These are phyloP conservation scores for Eupithecia inturbata DNA, from an alignment of 2,888 invertebrate species.

Conservation along the genomic window DNA sequence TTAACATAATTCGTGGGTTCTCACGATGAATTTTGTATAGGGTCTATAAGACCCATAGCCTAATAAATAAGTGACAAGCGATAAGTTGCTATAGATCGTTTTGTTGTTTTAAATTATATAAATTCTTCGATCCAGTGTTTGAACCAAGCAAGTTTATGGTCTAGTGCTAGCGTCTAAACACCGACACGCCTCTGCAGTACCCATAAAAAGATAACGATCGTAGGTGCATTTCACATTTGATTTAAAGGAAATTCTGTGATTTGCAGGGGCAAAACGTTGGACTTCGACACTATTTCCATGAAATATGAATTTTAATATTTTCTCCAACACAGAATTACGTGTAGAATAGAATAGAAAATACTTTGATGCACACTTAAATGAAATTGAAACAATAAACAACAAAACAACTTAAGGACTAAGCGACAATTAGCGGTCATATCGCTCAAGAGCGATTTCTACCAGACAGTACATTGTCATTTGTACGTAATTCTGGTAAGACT, in stretches of 20 bases:
- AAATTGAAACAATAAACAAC: background rate
- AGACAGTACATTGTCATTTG: background rate
- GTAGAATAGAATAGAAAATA: too few species aligned
- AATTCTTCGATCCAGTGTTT: slow-evolving; percentile 23
- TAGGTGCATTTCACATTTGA: slow-evolving; percentile 37
- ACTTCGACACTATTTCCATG: background rate
- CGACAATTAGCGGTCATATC: too few species aligned
- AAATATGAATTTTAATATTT: background rate
- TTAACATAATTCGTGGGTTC: background rate
- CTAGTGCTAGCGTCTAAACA: slow-evolving; percentile 36
- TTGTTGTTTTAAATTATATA: background rate
- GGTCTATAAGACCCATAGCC: background rate
- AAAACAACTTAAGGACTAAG: background rate
- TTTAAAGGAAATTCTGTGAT: slow-evolving; percentile 36
- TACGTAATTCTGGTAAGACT: background rate
- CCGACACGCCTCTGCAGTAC: slow-evolving; percentile 39
- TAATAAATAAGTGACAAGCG: slow-evolving; percentile 4
- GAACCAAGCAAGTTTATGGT: slow-evolving; percentile 20
- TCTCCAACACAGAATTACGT: too few species aligned
- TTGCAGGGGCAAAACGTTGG: slow-evolving; percentile 16
- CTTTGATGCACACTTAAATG: background rate
- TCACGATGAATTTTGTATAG: background rate
- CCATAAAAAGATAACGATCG: slow-evolving; percentile 38
- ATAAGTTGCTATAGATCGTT: background rate
- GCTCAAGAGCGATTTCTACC: too few species aligned